phyloP scores from a whole-genome alignment of 2,113 vertebrate species.

The Vireo altiloquus region DNA sequence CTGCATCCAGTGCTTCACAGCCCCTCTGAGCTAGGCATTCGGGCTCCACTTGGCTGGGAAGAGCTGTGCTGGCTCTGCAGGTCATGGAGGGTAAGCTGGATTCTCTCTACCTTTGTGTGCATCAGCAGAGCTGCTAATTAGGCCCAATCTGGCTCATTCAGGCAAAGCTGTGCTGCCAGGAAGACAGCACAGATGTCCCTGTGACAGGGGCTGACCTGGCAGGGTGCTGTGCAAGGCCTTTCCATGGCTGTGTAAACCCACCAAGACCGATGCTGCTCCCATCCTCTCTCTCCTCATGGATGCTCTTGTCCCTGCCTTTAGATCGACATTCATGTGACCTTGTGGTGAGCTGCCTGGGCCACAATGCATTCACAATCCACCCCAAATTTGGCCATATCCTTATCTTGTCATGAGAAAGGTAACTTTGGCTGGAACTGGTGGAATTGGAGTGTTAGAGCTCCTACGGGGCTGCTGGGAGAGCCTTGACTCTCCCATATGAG shows the following conservation, averaged over 20 bases:
- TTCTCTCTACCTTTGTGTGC: slow-evolving; percentile 59
- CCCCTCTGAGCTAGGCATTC: background rate
- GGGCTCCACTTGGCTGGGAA: background rate
- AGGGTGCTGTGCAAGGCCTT: slow-evolving; percentile 25
- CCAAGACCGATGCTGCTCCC: background rate
- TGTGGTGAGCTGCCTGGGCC: background rate
- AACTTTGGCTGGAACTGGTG: background rate
- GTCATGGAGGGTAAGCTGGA: slow-evolving; percentile 64
- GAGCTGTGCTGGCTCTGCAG: slow-evolving; percentile 46
- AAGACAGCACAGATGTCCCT: slow-evolving; percentile 60
- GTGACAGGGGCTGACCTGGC: slow-evolving; percentile 2
- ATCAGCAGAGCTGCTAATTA: slow-evolving; percentile 66
- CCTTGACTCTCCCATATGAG: background rate
- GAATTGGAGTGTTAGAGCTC: background rate
- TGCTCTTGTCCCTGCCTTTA: background rate
- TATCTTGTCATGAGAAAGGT: background rate
- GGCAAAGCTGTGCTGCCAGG: slow-evolving; percentile 42
- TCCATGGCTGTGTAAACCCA: background rate
- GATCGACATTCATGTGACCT: slow-evolving; percentile 1
- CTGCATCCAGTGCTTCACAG: background rate
- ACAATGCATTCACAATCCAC: background rate
- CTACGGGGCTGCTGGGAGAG: background rate
- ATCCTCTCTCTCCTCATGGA: background rate
- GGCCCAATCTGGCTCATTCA: slow-evolving; percentile 57
- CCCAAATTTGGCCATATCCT: background rate